Evolutionary conservation across 1,140 invertebrate genomes (phyloP).

Genomic region (Plodia interpunctella): DNA sequence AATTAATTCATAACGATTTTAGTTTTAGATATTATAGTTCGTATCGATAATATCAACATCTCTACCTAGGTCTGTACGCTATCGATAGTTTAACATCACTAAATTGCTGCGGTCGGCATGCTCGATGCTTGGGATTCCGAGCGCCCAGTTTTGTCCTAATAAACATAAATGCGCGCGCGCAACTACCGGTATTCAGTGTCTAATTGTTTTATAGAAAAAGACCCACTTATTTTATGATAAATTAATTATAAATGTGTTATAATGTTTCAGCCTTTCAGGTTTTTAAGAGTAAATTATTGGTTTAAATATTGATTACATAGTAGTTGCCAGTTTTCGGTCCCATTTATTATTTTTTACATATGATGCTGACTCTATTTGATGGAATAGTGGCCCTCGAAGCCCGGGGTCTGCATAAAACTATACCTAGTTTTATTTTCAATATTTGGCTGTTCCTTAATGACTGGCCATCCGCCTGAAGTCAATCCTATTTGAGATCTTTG

Average conservation of each 20-base stretch:
- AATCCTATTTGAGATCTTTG: no score
- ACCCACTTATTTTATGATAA: not conserved
- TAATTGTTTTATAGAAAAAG: constrained; percentile 29
- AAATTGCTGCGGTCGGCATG: not conserved
- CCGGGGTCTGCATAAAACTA: no score
- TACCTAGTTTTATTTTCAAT: no score
- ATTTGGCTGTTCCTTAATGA: no score
- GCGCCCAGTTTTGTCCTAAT: constrained; percentile 29
- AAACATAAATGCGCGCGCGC: constrained; percentile 25
- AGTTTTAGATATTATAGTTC: not conserved
- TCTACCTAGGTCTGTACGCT: not conserved
- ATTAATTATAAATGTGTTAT: not conserved
- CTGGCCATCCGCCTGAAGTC: no score
- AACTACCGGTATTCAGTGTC: constrained; percentile 31
- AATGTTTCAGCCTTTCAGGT: not conserved
- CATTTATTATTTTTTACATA: no score
- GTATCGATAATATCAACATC: not conserved
- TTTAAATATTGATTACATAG: no score
- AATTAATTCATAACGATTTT: no score
- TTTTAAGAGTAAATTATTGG: no score
- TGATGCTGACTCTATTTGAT: no score
- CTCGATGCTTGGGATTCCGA: constrained; percentile 24
- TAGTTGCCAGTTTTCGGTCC: no score
- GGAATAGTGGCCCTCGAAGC: no score
- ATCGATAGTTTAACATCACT: constrained; percentile 3